Percentiles rank a stretch among this genome's conserved stretches.
These are phyloP conservation scores for Augiades crinisus DNA, from an alignment of 2,888 invertebrate species.

Conservation along the genomic window DNA sequence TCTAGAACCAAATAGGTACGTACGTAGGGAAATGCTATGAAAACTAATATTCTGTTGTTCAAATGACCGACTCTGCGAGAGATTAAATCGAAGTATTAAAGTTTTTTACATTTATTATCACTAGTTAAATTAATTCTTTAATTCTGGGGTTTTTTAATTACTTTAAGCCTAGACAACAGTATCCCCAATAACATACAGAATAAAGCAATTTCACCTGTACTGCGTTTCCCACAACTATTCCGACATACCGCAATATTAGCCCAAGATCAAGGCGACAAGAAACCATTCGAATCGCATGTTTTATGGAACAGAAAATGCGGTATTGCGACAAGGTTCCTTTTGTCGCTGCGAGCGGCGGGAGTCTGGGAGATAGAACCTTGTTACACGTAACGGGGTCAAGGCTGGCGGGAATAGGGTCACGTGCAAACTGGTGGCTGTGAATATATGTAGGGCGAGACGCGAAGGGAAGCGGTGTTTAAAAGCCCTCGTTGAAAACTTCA, in stretches of 20 bases:
- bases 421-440: constrained; percentile 13
- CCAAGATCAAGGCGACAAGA: constrained; percentile 4
- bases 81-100: too few relatives aligned
- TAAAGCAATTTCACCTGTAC: constrained; percentile 2
- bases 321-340: constrained; percentile 30
- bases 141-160: too few relatives aligned
- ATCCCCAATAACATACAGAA: neutral
- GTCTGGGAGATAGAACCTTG: constrained; percentile 25
- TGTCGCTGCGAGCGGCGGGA: constrained; percentile 24
- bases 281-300: constrained; percentile 8
- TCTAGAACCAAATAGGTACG: too few relatives aligned
- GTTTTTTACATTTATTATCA: too few relatives aligned
- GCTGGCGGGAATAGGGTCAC: constrained; percentile 29
- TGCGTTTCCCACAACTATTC: neutral
- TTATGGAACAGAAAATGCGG: constrained; percentile 3
- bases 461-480: neutral
- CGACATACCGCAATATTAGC: neutral
- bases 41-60: too few relatives aligned
- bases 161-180: neutral
- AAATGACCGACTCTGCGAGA: too few relatives aligned
- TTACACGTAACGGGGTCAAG: constrained; percentile 37
- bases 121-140: too few relatives aligned
- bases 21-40: too few relatives aligned
- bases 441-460: neutral
- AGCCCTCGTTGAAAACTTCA: neutral